A percentile compares a stretch with the other conserved stretches of the same genome.
Evolutionary conservation across 2,888 invertebrate genomes (phyloP).

Genomic region (Orchesella flavescens): DNA sequence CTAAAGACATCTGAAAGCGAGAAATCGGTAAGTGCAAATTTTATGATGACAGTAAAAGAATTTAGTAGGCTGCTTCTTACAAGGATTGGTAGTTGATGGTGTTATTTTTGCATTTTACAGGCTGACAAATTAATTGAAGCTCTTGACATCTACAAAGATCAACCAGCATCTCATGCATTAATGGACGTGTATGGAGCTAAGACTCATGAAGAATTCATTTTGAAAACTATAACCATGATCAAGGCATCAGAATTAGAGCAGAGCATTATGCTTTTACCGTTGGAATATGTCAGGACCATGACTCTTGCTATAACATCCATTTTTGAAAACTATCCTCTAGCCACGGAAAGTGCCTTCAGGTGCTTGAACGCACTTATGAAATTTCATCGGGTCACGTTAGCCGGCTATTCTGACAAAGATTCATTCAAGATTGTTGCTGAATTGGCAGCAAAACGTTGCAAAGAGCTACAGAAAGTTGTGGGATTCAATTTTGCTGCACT

Average conservation of each 20-base stretch:
- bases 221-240: conserved; percentile 85
- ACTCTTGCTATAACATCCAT: conserved; percentile 66
- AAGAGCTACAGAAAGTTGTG: conserved; percentile 81
- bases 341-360: conserved; percentile 68
- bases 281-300: conserved; percentile 67
- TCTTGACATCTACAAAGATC: conserved; percentile 82
- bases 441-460: conserved; percentile 63
- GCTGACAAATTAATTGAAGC: conserved; percentile 95
- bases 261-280: conserved; percentile 70
- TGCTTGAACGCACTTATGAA: conserved; percentile 66
- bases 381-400: conserved; percentile 69
- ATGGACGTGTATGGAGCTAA: conserved; percentile 86
- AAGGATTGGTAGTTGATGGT: background rate
- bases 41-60: conserved; percentile 67
- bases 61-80: background rate
- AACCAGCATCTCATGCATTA: conserved; percentile 76
- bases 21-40: conserved; percentile 82
- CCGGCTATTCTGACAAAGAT: conserved; percentile 56
- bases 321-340: conserved; percentile 67
- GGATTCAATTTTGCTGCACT: conserved; percentile 91
- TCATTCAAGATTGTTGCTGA: conserved; percentile 60
- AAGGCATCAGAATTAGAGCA: conserved; percentile 74
- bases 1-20: conserved; percentile 91
- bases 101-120: conserved; percentile 74
- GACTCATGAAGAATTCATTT: conserved; percentile 85